These are phyloP conservation scores for Condylura cristata DNA, from an alignment of 2,113 vertebrate species.

Conservation along the genomic window DNA sequence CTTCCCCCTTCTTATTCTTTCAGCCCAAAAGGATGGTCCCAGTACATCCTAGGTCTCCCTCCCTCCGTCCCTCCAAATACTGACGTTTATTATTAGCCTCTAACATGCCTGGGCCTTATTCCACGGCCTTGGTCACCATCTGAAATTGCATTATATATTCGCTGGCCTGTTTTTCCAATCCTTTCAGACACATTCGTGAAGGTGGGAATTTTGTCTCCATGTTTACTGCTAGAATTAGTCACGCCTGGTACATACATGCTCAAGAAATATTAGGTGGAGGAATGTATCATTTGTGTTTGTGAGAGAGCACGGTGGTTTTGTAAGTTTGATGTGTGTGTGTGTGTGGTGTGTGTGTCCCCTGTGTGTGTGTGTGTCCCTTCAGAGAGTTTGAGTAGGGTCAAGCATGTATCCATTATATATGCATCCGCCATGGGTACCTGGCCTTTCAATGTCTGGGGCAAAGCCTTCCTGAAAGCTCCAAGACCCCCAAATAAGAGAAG, in stretches of 20 bases:
- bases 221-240: background rate
- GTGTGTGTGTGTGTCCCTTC: background rate
- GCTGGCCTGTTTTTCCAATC: background rate
- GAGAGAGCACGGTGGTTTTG: background rate
- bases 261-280: background rate
- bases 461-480: background rate
- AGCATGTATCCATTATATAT: background rate
- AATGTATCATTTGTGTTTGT: background rate
- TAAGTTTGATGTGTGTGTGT: too few species aligned
- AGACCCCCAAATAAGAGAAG: background rate
- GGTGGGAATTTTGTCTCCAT: background rate
- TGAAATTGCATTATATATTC: background rate
- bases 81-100: background rate
- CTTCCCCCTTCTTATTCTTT: background rate
- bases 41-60: background rate
- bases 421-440: background rate
- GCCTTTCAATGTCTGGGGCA: background rate
- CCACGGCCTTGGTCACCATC: background rate
- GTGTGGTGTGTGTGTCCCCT: background rate
- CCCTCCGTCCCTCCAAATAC: background rate
- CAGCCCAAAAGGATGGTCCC: background rate
- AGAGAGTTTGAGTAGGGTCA: background rate
- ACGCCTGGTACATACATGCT: background rate
- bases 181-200: background rate
- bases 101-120: background rate